Evolutionary conservation across 2,888 invertebrate species (phyloP), one percentile per base, ranked within the genome.

Genomic region (Microctonus aethiopoides): DNA sequence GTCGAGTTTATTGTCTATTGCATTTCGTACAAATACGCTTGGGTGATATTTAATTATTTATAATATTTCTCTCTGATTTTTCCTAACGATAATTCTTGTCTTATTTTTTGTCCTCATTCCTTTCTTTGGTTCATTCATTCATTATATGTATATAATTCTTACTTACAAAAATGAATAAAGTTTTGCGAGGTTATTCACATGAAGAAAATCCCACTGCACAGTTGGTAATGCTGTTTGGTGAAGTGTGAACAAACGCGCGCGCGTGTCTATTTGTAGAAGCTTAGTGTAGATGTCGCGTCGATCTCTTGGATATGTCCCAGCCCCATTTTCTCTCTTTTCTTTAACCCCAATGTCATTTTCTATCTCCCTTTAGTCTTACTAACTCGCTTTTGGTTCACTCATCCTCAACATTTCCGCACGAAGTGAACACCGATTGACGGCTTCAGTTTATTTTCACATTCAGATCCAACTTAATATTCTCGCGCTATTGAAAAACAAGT

Each of bases 1-100:
- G 34, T 64, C 46, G 51, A 80, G 76, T 79, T 83, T 79, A 84
- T 84, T 85, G 83, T 84, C 80, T 78, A 75, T 72, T 70, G 78
- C 77, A 83, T 82, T 79, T 82, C 78, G 79, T 73, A 73, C 52
- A 39, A 56, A 46, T 52, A 65, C 20, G 24, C 22, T 54, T 32
- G 39, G 41, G 26, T 65, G 41, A 39, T 46, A n/a, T 39, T 36
- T 39, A 16, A 34, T 41, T 59, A 32, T 16, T 16, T 59, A 59
- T 10, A 52, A n/a, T n/a, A n/a, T n/a, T n/a, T n/a, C n/a, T n/a
- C n/a, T n/a, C n/a, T n/a, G n/a, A n/a, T n/a, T n/a, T n/a, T n/a
- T n/a, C n/a, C n/a, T n/a, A n/a, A n/a, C n/a, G n/a, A n/a, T 29
- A 20, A 54, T 54, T 54, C 11, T 54, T 7, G 11, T 22, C 24